Conservation (phyloP, 2,888 invertebrate genomes). For the Drosophila mulleri region DNA sequence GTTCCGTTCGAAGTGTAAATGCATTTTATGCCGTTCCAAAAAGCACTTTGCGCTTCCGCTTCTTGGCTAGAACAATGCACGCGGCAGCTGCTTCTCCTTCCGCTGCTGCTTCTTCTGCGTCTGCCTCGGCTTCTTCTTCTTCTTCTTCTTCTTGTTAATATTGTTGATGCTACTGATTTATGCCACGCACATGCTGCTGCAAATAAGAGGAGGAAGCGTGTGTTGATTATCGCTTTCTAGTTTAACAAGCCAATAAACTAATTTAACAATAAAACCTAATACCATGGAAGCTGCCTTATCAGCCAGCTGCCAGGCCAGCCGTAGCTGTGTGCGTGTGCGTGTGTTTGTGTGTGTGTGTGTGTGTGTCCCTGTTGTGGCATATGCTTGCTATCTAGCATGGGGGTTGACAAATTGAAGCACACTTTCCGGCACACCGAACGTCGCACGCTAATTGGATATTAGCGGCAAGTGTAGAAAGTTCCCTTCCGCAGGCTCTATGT, state of each 20-base stretch:
- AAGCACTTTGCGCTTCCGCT: constrained; percentile 51
- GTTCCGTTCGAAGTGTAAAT: constrained; percentile 97
- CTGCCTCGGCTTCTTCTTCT: neutral
- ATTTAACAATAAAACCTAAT: constrained; percentile 72
- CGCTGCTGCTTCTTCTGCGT: neutral
- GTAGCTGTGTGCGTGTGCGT: constrained; percentile 1
- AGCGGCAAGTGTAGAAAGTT: constrained; percentile 65
- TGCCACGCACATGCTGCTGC: constrained; percentile 69
- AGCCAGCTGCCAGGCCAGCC: constrained; percentile 42
- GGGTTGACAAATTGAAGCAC: constrained; percentile 78
- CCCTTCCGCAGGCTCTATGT: constrained; percentile 14
- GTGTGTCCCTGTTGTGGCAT: constrained; percentile 43
- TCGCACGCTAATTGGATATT: constrained; percentile 75
- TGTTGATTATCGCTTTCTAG: constrained; percentile 71
- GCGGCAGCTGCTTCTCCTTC: neutral
- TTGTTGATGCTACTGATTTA: constrained; percentile 39
- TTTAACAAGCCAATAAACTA: constrained; percentile 77
- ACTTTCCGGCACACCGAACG: constrained; percentile 60
- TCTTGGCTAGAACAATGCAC: constrained; percentile 45
- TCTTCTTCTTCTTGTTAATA: constrained; percentile 14
- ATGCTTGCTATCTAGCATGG: constrained; percentile 48
- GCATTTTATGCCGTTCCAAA: constrained; percentile 87
- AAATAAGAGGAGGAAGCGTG: constrained; percentile 9
- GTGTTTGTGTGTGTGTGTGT: constrained; percentile 33
- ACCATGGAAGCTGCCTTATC: constrained; percentile 65